Base-by-base conservation (phyloP, 2,113 vertebrate genomes). In the Mormyrus iriodes region DNA sequence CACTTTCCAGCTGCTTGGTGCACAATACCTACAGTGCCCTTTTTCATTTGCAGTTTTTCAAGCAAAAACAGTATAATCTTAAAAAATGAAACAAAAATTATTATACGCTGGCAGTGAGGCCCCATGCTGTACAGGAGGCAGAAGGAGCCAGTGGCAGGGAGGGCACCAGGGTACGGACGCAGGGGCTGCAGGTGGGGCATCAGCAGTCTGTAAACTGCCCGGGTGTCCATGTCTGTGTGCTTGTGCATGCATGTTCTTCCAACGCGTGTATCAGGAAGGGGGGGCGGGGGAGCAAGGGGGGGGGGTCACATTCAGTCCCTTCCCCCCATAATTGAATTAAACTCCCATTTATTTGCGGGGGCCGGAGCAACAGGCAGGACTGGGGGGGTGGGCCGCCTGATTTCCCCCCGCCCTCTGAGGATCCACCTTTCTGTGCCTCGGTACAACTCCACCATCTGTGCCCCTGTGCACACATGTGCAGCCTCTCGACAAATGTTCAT, bases 261-360 rank as follows among this genome's bases (percentile, higher is more conserved):
- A 21, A 7, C 21, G 48, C 35, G 89, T 83, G 88, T 85, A 73
- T 88, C 87, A 90, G 88, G 89, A 88, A 55, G 87, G 88, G 95
- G 93, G 95, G 93, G n/a, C n/a, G n/a, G n/a, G n/a, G n/a, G n/a
- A n/a, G n/a, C n/a, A n/a, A 58, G 86, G 44, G 89, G 95, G 93
- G 95, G 93, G 79, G 87, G 94, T 96, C 95, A 97, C 96, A 95
- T 96, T 97, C 96, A 96, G 96, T 95, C 96, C 95, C 58, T 21
- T 24, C 58, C 58, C 58, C n/a, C 58, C 58, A 21, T 97, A 97
- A 97, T 97, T 98, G 96, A 98, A 98, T 98, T 98, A 97, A 97
- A 97, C 95, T 97, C 96, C 96, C 96, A 97, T 98, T 98, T 97
- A 97, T 98, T 97, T 97, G 96, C 95, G 95, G 96, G 96, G 96